Evolutionary conservation across 92 coral and sea anemone species (phyloP), one percentile per base, ranked within the genome.

Genomic region (Zoanthus sansibaricus): DNA sequence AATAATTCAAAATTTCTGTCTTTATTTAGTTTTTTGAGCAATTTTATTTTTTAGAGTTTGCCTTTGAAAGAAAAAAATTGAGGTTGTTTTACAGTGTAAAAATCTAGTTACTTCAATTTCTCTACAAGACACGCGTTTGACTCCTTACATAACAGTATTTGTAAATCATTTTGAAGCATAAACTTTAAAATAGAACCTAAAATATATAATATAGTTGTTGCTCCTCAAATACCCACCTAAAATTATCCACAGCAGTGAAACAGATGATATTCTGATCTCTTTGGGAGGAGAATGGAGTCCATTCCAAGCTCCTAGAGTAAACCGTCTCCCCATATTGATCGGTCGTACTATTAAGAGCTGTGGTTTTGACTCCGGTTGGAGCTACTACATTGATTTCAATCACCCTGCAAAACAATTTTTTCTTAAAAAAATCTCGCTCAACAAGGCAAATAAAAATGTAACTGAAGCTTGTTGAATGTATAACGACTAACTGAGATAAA

Each of bases 191-290:
- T 2, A 49, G 55, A 49, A 37, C 42, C 4, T 49, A 49, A 3
- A 3, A 49, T 49, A 49, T 49, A 7, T 49, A 7, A 49, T 49
- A 49, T 3, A 49, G 55, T 11, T 49, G 55, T 11, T 49, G 12
- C 12, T 49, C 55, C 1, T 49, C 9, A 7, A 49, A 75, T 5
- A 79, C 84, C 3, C 11, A 79, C 84, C 84, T 72, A 59, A 16
- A 51, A 71, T 37, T 66, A 79, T 79, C 84, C 20, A 58, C 8
- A 17, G 84, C 84, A 25, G 84, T 79, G 32, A 79, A 79, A 32
- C 72, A 79, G 33, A 79, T 10, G 2, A 79, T 58, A 56, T 79
- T 31, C 49, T 79, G 84, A 17, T 31, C 84, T 32, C 54, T 66
- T 37, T 79, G 71, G 10, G 71, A 7, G 51, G 72, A 8, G 21